Conservation (phyloP, 2,888 invertebrate species). For the Lissonota sp. region DNA sequence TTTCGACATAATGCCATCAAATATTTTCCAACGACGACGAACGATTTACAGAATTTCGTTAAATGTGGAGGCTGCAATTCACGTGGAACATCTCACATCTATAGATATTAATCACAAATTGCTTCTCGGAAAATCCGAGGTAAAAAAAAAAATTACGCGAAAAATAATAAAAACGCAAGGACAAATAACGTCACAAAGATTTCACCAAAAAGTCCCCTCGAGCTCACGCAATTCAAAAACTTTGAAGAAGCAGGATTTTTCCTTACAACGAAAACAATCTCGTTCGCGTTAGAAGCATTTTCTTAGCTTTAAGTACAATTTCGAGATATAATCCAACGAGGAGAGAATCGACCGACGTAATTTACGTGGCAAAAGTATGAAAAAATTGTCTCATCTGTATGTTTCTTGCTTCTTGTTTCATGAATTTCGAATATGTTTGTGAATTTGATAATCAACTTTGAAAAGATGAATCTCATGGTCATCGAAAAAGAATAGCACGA, state of each 20-base stretch:
- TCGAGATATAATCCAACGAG: slow-evolving; percentile 33
- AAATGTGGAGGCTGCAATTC: too few species aligned
- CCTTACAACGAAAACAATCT: background rate
- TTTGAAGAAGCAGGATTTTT: background rate
- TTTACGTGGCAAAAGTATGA: slow-evolving; percentile 11
- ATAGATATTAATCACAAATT: background rate
- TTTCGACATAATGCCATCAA: too few species aligned
- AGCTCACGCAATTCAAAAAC: background rate
- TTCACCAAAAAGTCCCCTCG: background rate
- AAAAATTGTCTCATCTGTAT: background rate
- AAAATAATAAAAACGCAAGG: background rate
- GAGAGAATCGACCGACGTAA: slow-evolving; percentile 19
- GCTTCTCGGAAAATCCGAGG: background rate
- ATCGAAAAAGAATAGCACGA: slow-evolving; percentile 28
- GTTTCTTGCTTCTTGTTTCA: background rate
- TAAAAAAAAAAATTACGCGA: background rate
- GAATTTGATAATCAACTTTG: slow-evolving; percentile 17
- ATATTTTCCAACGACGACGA: too few species aligned
- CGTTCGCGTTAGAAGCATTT: background rate
- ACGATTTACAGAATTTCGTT: too few species aligned
- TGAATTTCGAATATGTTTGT: background rate
- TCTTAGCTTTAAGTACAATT: slow-evolving; percentile 58
- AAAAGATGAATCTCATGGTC: slow-evolving; percentile 37
- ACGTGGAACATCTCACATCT: background rate
- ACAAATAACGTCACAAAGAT: background rate